Percentiles rank a stretch among this genome's conserved stretches.
These are phyloP conservation scores for Oryctes rhinoceros DNA, from an alignment of 1,140 invertebrate species.

Conservation along the genomic window DNA sequence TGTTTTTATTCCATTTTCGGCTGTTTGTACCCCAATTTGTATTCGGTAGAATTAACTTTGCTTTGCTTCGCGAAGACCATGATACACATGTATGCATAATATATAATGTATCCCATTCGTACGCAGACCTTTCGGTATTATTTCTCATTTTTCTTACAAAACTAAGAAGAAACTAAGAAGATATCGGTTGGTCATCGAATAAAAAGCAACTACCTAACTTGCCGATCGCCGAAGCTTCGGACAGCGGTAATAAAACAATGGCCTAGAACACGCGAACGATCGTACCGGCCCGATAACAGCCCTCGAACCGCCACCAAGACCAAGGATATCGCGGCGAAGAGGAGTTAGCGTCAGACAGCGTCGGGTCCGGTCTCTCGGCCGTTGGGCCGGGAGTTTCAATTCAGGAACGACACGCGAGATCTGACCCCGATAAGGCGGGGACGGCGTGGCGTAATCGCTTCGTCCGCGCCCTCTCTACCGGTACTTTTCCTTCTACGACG, in stretches of 20 bases:
- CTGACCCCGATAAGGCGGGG: not conserved
- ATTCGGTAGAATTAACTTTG: too few relatives aligned
- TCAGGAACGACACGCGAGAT: not conserved
- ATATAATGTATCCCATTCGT: too few relatives aligned
- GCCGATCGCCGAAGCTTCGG: too few relatives aligned
- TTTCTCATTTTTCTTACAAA: too few relatives aligned
- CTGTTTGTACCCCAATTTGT: too few relatives aligned
- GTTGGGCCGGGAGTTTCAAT: not conserved
- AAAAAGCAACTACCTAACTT: not conserved
- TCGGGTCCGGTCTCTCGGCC: not conserved
- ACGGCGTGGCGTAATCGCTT: not conserved
- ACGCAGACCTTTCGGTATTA: too few relatives aligned
- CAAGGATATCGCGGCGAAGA: not conserved
- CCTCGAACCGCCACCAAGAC: not conserved
- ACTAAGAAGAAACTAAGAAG: too few relatives aligned
- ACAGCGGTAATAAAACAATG: conserved; percentile 7
- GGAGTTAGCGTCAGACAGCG: conserved; percentile 12
- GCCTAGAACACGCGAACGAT: not conserved
- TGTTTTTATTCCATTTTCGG: too few relatives aligned
- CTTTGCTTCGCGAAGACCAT: too few relatives aligned
- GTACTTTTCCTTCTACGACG: too few relatives aligned
- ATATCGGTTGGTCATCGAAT: not conserved
- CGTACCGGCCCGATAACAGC: not conserved
- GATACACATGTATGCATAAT: too few relatives aligned
- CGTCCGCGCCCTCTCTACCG: not conserved